phyloP scores from a whole-genome alignment of 2,888 invertebrate genomes.

The Cephus spinipes region DNA sequence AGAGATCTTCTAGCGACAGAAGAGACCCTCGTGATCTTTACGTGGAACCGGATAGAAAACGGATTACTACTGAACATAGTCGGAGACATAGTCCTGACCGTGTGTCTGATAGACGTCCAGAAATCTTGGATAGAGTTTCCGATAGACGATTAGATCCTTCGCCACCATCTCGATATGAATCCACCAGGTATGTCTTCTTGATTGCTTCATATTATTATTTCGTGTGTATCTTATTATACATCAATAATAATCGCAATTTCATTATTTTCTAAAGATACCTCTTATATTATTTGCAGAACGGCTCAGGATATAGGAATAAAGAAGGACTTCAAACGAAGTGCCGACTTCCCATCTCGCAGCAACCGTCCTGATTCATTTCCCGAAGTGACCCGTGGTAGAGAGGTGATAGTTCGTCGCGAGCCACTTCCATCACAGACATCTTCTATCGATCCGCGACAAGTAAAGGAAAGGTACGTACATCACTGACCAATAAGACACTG shows the following conservation, averaged over 20 bases:
- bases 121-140: slow-evolving; percentile 59
- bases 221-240: not conserved
- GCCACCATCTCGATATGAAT: slow-evolving; percentile 58
- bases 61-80: slow-evolving; percentile 56
- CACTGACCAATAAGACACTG: not conserved
- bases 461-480: slow-evolving; percentile 57
- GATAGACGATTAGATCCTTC: slow-evolving; percentile 58
- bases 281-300: slow-evolving; percentile 41
- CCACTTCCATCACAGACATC: slow-evolving; percentile 50
- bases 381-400: slow-evolving; percentile 59
- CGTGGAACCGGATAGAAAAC: slow-evolving; percentile 59
- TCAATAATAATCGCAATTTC: not conserved
- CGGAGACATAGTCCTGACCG: slow-evolving; percentile 60
- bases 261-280: not conserved
- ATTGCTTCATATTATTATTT: not conserved
- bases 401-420: slow-evolving; percentile 61
- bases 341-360: slow-evolving; percentile 58
- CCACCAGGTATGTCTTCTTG: slow-evolving; percentile 45
- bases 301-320: slow-evolving; percentile 58
- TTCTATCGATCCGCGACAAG: slow-evolving; percentile 61
- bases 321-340: slow-evolving; percentile 59
- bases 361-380: slow-evolving; percentile 59
- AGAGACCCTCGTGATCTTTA: slow-evolving; percentile 61
- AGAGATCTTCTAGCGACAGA: slow-evolving; percentile 57
- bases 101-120: slow-evolving; percentile 53